These are phyloP conservation scores for Eurytemora carolleeae DNA, from an alignment of 1,140 invertebrate species.

Conservation along the genomic window DNA sequence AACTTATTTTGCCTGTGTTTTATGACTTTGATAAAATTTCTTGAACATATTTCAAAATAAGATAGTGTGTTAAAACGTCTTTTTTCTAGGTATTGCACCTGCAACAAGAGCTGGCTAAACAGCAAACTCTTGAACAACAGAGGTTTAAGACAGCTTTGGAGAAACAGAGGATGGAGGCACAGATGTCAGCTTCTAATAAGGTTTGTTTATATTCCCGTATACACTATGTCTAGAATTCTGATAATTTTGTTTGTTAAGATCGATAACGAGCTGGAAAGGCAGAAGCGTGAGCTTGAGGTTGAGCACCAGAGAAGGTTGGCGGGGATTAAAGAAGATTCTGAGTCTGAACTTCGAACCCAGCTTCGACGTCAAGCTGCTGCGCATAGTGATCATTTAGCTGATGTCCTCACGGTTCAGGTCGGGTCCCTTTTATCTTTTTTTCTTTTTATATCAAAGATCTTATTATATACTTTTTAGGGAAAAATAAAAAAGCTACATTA, in stretches of 20 bases:
- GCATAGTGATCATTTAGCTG: slow-evolving; percentile 56
- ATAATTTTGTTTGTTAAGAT: slow-evolving; percentile 14
- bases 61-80: no score
- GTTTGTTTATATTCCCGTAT: background rate
- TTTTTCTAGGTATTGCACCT: slow-evolving; percentile 40
- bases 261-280: slow-evolving; percentile 31
- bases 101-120: slow-evolving; percentile 46
- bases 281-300: slow-evolving; percentile 25
- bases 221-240: no score
- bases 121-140: slow-evolving; percentile 38
- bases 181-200: slow-evolving; percentile 19
- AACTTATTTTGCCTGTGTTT: no score
- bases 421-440: no score
- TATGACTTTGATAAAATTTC: no score
- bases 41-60: no score
- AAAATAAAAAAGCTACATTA: no score
- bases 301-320: slow-evolving; percentile 37
- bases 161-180: slow-evolving; percentile 27
- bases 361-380: slow-evolving; percentile 56
- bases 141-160: slow-evolving; percentile 40
- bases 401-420: slow-evolving; percentile 45
- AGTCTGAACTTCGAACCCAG: slow-evolving; percentile 50
- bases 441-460: no score
- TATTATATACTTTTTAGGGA: no score
- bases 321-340: slow-evolving; percentile 39